Base-by-base conservation (phyloP, 2,888 invertebrate genomes). In the Melikaiella ostensackeni region DNA sequence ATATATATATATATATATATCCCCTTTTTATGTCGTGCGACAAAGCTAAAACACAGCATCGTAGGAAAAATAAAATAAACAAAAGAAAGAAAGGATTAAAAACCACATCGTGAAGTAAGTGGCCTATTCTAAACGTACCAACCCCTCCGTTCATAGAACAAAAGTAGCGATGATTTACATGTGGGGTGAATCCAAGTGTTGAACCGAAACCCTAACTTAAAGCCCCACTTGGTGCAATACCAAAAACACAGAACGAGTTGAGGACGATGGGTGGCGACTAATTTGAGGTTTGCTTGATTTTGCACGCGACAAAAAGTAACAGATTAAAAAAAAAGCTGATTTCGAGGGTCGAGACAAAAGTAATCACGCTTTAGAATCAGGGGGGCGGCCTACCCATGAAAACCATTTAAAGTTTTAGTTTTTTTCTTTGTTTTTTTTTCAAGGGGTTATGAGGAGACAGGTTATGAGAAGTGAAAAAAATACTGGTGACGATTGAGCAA, bases 261-360 rank as follows among this genome's bases (percentile, higher is more conserved):
- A 61, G 55, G 50, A 62, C 73, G 78, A 76, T 78, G 77, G 81
- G 75, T 78, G 80, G 79, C 75, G 84, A 82, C 85, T 89, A 87
- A 89, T 90, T 89, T 86, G 87, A 86, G 88, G 89, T 88, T 86
- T 78, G 84, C 82, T 86, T 88, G 87, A 89, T 89, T 89, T 86
- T 80, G 80, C 85, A 87, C 85, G 84, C 85, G 82, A 83, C 82
- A 84, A 86, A 84, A 84, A 86, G 85, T 73, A 75, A 77, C 80
- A 82, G 81, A 80, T 75, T 75, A 78, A 73, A 79, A 81, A 82
- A 82, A 84, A 83, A 82, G 82, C 80, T 79, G 77, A 77, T 82
- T 77, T 77, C 80, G 77, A 82, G 82, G 83, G 82, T 79, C 74
- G 80, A 74, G 57, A 62, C 66, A 57, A 77, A 76, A 61, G 73